phyloP scores from a whole-genome alignment of 2,797 vertebrate species.

The Pitangus sulphuratus region DNA sequence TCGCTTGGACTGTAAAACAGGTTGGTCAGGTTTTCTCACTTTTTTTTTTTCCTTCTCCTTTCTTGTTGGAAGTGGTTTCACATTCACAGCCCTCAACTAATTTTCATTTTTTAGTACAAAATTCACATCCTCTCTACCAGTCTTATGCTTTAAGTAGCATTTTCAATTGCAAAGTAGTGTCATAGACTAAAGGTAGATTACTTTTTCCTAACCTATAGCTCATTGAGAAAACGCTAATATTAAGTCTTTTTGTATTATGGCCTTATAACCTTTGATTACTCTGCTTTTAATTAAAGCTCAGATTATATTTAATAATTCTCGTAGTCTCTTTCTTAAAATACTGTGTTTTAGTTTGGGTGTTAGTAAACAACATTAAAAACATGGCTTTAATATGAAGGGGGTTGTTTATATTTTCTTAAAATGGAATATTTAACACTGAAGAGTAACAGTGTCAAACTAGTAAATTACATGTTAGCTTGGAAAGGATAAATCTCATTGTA shows the following conservation, averaged over 20 bases:
- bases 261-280: background rate
- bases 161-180: background rate
- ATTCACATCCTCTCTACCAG: background rate
- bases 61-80: constrained; percentile 51
- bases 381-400: background rate
- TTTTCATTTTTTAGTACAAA: background rate
- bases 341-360: background rate
- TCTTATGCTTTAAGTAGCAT: background rate
- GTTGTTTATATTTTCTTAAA: background rate
- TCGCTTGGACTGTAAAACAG: background rate
- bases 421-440: background rate
- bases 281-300: background rate
- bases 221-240: background rate
- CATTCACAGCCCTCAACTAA: background rate
- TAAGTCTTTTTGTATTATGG: background rate
- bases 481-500: background rate
- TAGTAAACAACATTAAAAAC: background rate
- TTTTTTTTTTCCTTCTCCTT: background rate
- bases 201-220: background rate
- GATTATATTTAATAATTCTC: background rate
- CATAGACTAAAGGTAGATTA: background rate
- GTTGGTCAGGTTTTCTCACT: background rate
- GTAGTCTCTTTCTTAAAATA: background rate
- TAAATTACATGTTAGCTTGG: background rate
- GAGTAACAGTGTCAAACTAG: background rate